A percentile compares a stretch with the other conserved stretches of the same genome.
These are phyloP conservation scores for Pantherophis vulpinus DNA, from an alignment of 2,797 vertebrate species.

Conservation along the genomic window DNA sequence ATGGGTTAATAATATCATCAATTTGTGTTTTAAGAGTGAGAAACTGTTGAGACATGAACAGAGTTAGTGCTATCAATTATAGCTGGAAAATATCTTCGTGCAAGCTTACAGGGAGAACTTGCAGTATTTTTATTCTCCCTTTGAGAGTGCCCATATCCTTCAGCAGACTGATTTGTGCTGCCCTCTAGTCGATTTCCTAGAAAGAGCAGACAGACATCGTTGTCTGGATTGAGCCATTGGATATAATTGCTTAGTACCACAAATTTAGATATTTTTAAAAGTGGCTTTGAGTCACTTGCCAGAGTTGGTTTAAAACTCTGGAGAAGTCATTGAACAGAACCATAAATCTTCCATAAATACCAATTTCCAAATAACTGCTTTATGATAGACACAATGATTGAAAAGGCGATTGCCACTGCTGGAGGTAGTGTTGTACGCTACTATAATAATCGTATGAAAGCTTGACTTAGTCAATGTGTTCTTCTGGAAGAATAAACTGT, in stretches of 20 bases:
- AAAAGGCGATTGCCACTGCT: neutral
- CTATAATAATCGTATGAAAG: neutral
- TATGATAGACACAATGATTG: slow-evolving; percentile 3
- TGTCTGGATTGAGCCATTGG: neutral
- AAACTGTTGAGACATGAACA: neutral
- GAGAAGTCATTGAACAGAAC: slow-evolving; percentile 21
- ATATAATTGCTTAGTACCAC: neutral
- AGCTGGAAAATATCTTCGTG: neutral
- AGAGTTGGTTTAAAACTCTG: neutral
- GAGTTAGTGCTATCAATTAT: neutral
- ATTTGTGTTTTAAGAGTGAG: neutral
- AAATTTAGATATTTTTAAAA: neutral
- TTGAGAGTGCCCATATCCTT: neutral
- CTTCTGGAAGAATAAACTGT: neutral
- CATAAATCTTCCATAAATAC: slow-evolving; percentile 24
- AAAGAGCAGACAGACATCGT: neutral
- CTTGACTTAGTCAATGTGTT: neutral
- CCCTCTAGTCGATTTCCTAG: neutral
- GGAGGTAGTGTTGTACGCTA: neutral
- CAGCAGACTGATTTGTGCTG: neutral
- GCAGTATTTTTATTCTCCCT: neutral
- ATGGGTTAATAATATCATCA: neutral
- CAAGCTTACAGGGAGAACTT: neutral
- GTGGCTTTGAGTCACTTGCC: slow-evolving; percentile 17
- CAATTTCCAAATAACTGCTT: neutral